Evolutionary conservation across 1,140 invertebrate genomes (phyloP), one percentile per base, ranked within the genome.

Genomic region (Eufriesea mexicana): DNA sequence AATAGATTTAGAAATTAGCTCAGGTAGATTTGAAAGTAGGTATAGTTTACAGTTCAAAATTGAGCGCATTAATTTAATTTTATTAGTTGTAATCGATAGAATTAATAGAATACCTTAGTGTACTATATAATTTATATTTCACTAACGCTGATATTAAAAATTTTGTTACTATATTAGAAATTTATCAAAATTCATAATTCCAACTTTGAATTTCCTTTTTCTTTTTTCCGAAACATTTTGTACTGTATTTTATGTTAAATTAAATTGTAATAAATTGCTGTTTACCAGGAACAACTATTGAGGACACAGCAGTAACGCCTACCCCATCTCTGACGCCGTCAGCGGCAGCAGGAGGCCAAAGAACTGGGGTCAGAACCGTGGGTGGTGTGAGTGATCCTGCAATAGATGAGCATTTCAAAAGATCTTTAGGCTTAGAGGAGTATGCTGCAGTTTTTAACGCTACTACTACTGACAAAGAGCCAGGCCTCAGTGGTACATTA

Each of bases 401-500:
- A 55, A 99, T 99, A 91, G 98, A 99, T 93, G 98, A 99, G 92
- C 98, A 99, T 94, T 99, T 99, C 94, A 95, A 98, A 75, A 96
- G 98, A 83, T 99, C 98, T 10, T 95, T 99, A 76, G 98, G 98
- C 62, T 88, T 93, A 20, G 97, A 98, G 87, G 96, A 98, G 90
- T 99, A 99, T 94, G 96, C 97, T 86, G 96, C 96, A 57, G 95
- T 98, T 73, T 97, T 97, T 92, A 96, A 96, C 89, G 96, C 96
- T 66, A 89, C 89, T 25, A 91, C 92, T 62, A 86, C 89, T 59
- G 93, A 95, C 79, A 94, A 93, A 72, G 93, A 93, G 67, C 83
- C 93, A 76, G 95, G 92, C 87, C 92, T 92, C 86, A 94, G 90
- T 88, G 92, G 92, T 93, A 71, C 91, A 88, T 89, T 35, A 20